Evolutionary conservation across 2,113 vertebrate species (phyloP).

Genomic region (Cryptomyrus ogoouensis): DNA sequence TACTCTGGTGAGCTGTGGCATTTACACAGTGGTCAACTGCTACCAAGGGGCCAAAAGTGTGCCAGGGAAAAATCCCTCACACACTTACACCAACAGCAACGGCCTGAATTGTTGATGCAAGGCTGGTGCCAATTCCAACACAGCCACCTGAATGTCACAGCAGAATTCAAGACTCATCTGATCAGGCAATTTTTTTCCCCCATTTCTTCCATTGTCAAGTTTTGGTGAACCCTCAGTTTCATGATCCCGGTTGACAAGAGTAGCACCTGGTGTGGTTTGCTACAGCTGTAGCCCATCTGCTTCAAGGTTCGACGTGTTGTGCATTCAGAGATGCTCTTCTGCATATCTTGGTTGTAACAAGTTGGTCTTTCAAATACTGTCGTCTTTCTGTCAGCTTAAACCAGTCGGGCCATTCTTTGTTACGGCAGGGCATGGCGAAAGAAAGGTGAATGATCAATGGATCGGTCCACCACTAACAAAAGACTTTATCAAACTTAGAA

Average conservation of each 20-base stretch:
- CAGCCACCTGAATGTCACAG: neutral
- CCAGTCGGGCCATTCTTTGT: neutral
- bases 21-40: neutral
- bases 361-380: neutral
- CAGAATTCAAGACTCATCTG: neutral
- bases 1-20: neutral
- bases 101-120: neutral
- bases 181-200: neutral
- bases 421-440: neutral
- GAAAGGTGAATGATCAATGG: neutral
- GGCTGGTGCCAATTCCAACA: neutral
- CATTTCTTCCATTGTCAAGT: neutral
- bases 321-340: neutral
- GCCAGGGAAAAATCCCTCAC: neutral
- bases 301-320: neutral
- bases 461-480: neutral
- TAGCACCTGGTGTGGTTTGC: neutral
- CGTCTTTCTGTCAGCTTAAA: neutral
- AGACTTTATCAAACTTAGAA: neutral
- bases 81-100: neutral
- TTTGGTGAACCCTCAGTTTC: neutral
- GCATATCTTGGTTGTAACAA: neutral
- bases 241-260: neutral
- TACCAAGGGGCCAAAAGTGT: neutral
- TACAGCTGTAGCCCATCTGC: neutral